Base-by-base conservation (phyloP, 2,113 vertebrate genomes). In the zebrafish (Danio rerio) region DNA sequence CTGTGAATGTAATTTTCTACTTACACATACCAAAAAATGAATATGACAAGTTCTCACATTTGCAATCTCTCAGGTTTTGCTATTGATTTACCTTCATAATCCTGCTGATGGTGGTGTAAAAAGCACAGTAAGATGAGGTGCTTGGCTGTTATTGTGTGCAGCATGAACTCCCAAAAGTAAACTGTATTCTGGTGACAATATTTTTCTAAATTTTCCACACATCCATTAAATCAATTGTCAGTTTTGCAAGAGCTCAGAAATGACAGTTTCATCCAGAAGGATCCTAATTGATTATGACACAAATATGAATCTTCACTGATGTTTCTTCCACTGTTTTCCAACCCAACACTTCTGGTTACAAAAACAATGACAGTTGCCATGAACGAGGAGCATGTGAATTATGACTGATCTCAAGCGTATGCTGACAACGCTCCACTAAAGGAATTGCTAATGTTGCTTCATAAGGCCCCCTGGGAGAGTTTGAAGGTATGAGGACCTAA, bases 251-350 rank as follows among this genome's bases (percentile, higher is more conserved):
- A 69, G 21, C 40, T 75, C 45, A n/a, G 56, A 45, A 75, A 82
- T 76, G 5, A 50, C 20, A 31, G 21, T 31, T 80, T n/a, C 68
- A 59, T 70, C 81, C 62, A 69, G 52, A 77, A 82, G 63, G 8
- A 77, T 50, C 50, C 62, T 52, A 76, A 42, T 77, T 47, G 81
- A 70, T 58, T 68, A n/a, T 69, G 81, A 49, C 81, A 66, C 63
- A 40, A 58, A 75, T n/a, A 83, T 77, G 42, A 83, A 83, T 68
- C 63, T 68, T n/a, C 42, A 76, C 55, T 59, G 21, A 76, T 47
- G 43, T 61, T 21, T 20, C 42, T 55, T 72, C 70, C 20, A 45
- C 40, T 16, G 59, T 78, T 72, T 72, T 16, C 20, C 49, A 31
- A 53, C 11, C 49, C 69, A 72, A 16, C 49, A 40, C 20, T 72